These are phyloP conservation scores for Caenorhabditis zanzibari DNA, from an alignment of 2,888 invertebrate genomes.

Conservation along the genomic window DNA sequence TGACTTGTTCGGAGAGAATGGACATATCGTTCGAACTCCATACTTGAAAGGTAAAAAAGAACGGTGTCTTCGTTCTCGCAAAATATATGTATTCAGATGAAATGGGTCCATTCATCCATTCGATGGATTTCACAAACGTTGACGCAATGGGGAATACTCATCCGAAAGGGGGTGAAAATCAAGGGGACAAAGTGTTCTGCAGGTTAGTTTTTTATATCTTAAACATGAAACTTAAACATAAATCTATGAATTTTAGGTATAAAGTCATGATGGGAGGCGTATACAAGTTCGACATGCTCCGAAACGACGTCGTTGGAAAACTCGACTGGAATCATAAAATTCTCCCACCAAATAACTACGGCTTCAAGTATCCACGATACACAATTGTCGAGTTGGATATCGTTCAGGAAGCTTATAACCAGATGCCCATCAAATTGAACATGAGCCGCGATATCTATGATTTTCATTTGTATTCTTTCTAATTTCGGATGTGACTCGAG, in stretches of 20 bases:
- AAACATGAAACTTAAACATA: neutral
- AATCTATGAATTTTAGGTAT: conserved; percentile 38
- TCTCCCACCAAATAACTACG: conserved; percentile 43
- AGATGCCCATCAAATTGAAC: conserved; percentile 34
- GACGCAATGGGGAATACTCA: conserved; percentile 49
- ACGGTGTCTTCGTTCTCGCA: neutral
- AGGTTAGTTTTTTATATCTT: neutral
- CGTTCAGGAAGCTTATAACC: conserved; percentile 38
- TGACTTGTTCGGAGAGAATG: conserved; percentile 57
- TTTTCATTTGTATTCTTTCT: conserved; percentile 62
- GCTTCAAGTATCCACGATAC: conserved; percentile 50
- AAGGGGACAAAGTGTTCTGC: conserved; percentile 27
- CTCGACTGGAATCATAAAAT: conserved; percentile 27
- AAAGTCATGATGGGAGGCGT: conserved; percentile 43
- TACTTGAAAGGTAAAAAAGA: conserved; percentile 13
- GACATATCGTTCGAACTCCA: conserved; percentile 37
- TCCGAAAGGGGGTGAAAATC: conserved; percentile 1
- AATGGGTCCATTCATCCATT: conserved; percentile 47
- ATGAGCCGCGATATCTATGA: conserved; percentile 43
- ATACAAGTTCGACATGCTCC: conserved; percentile 45
- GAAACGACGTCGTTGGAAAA: conserved; percentile 15
- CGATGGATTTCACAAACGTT: conserved; percentile 14
- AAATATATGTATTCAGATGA: conserved; percentile 12
- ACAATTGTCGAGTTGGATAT: conserved; percentile 59
- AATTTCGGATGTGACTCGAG: neutral